Base-by-base conservation (phyloP, 37 sponge, comb jelly and placozoan species). In the Hexactinellida sp. region DNA sequence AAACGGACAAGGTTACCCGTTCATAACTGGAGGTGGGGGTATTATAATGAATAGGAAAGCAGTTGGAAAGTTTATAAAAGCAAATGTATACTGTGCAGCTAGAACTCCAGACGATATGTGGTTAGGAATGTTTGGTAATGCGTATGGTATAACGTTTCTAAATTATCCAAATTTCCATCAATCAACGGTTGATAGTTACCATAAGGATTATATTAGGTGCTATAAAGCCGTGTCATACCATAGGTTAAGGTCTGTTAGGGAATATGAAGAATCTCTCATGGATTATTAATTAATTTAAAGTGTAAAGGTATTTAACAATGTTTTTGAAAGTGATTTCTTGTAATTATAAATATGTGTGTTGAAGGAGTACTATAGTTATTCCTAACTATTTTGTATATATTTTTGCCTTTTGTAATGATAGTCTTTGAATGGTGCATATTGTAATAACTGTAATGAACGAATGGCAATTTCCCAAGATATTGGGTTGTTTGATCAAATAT, bases 171-270 rank as follows among this genome's bases (percentile, higher is more conserved):
- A 63, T n/a, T 63, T 63, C 34, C 76, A 63, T n/a, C 76, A 63
- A 28, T 25, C 76, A 25, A 23, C 13, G 21, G 76, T 7, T 32
- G 25, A 23, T 10, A n/a, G 5, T 32, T 63, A 63, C 13, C 76
- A 63, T 63, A 63, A 63, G 76, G 76, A 63, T 63, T 63, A 63
- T 23, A n/a, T 63, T n/a, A 63, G 13, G 76, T 32, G 76, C 34
- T 63, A 21, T 63, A 63, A 32, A 23, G 19, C 76, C 5, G 76
- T 63, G 21, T 32, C 76, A 7, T 63, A 63, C 13, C 76, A 63
- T n/a, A 10, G 76, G 21, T 7, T 63, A 63, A 28, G 30, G 25
- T 21, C 76, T 25, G 76, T 63, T 63, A n/a, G 5, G 76, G 28
- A 63, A 28, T 63, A 63, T n/a, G 28, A 63, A n/a, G 30, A 63